These are phyloP conservation scores for Aporophyla nigra DNA, from an alignment of 2,888 invertebrate species.

Conservation along the genomic window DNA sequence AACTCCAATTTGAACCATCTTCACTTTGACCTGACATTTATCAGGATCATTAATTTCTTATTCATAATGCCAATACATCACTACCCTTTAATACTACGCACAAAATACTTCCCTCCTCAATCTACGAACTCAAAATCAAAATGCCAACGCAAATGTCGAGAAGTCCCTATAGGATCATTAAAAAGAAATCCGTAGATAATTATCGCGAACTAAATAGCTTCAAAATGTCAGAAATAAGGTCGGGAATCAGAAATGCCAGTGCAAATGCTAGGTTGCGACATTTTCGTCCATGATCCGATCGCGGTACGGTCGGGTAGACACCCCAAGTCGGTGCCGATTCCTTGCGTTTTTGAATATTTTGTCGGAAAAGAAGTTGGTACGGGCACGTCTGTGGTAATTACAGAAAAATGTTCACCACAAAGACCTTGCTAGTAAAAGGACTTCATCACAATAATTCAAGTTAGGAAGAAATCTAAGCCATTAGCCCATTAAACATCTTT, in stretches of 20 bases:
- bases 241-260: conserved; percentile 72
- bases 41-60: conserved; percentile 40
- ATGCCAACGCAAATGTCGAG: conserved; percentile 61
- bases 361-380: not conserved
- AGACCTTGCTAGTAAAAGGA: no score
- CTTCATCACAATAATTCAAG: no score
- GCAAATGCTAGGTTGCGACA: conserved; percentile 76
- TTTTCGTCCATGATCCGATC: conserved; percentile 71
- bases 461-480: no score
- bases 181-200: conserved; percentile 61
- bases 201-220: conserved; percentile 69
- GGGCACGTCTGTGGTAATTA: not conserved
- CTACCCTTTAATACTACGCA: conserved; percentile 25
- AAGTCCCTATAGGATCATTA: conserved; percentile 58
- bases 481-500: no score
- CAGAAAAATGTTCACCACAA: no score
- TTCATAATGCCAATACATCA: conserved; percentile 20
- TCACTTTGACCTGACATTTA: conserved; percentile 36
- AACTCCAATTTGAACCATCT: not conserved
- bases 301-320: conserved; percentile 70
- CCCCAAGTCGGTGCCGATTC: conserved; percentile 65
- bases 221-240: conserved; percentile 82
- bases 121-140: conserved; percentile 33
- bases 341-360: conserved; percentile 41
- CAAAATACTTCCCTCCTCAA: conserved; percentile 8